These are phyloP conservation scores for Drosophila barbarae DNA, from an alignment of 2,888 invertebrate species.

Conservation along the genomic window DNA sequence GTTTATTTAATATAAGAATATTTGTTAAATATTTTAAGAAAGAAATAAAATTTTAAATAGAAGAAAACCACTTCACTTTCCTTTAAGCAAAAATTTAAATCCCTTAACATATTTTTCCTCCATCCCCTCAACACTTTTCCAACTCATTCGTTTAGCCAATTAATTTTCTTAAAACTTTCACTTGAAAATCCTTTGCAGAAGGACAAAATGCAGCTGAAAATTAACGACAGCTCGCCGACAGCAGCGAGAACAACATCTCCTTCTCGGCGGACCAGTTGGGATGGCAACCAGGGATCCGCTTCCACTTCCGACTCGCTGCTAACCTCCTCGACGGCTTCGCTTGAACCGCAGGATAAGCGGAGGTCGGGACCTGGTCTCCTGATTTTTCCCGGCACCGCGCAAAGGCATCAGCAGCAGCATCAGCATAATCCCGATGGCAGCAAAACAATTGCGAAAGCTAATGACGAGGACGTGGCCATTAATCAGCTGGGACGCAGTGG, in stretches of 20 bases:
- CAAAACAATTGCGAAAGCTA: constrained; percentile 35
- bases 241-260: constrained; percentile 13
- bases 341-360: constrained; percentile 31
- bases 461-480: constrained; percentile 38
- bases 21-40: background rate
- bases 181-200: constrained; percentile 5
- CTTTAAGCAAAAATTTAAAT: too few species aligned
- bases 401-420: constrained; percentile 36
- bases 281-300: constrained; percentile 14
- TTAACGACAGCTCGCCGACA: constrained; percentile 22
- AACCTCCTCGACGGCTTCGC: constrained; percentile 57
- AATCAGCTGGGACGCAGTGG: constrained; percentile 41
- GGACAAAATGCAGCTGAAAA: constrained; percentile 21
- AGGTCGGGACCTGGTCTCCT: constrained; percentile 53
- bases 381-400: constrained; percentile 59
- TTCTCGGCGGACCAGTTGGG: constrained; percentile 26
- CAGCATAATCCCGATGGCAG: constrained; percentile 22
- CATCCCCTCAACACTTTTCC: background rate
- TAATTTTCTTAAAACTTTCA: background rate
- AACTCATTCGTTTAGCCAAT: background rate
- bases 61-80: too few species aligned
- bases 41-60: too few species aligned
- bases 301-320: constrained; percentile 30
- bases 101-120: background rate
- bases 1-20: background rate